Percentiles rank a stretch among this genome's conserved stretches.
phyloP scores from a whole-genome alignment of 2,888 invertebrate genomes.

The Torymus auratus region DNA sequence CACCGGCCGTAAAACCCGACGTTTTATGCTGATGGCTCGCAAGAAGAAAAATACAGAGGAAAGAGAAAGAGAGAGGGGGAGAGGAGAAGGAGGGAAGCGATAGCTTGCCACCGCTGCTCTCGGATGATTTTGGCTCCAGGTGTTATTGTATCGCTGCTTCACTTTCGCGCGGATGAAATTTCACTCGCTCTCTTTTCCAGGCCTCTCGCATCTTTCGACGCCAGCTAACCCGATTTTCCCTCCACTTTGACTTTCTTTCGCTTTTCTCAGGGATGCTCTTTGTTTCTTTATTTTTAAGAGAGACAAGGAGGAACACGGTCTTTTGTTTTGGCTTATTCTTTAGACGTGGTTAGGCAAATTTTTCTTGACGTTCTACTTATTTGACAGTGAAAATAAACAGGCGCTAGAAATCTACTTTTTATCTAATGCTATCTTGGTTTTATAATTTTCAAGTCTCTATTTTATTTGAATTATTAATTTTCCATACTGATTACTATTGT shows the following conservation, averaged over 20 bases:
- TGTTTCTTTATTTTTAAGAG: background rate
- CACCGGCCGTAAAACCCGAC: conserved; percentile 74
- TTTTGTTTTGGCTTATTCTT: too few relatives aligned
- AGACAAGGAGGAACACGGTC: too few relatives aligned
- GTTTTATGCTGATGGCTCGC: conserved; percentile 74
- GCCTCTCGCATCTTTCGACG: background rate
- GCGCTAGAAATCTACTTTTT: too few relatives aligned
- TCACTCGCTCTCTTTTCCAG: conserved; percentile 34
- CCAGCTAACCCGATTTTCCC: conserved; percentile 31
- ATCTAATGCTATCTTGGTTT: too few relatives aligned
- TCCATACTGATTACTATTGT: too few relatives aligned
- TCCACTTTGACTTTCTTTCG: background rate
- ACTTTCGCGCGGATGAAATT: conserved; percentile 55
- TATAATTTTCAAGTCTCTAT: too few relatives aligned
- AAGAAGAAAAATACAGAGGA: conserved; percentile 40
- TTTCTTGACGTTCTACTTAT: too few relatives aligned
- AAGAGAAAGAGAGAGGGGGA: background rate
- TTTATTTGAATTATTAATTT: too few relatives aligned
- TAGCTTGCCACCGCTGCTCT: too few relatives aligned
- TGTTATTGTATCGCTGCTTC: conserved; percentile 47
- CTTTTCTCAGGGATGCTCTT: background rate
- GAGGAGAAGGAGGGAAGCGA: background rate
- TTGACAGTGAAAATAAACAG: too few relatives aligned
- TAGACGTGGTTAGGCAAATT: too few relatives aligned
- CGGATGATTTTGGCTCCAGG: conserved; percentile 9